Base-by-base conservation (phyloP, 2,888 invertebrate species). In the Muschampia plurimacula region DNA sequence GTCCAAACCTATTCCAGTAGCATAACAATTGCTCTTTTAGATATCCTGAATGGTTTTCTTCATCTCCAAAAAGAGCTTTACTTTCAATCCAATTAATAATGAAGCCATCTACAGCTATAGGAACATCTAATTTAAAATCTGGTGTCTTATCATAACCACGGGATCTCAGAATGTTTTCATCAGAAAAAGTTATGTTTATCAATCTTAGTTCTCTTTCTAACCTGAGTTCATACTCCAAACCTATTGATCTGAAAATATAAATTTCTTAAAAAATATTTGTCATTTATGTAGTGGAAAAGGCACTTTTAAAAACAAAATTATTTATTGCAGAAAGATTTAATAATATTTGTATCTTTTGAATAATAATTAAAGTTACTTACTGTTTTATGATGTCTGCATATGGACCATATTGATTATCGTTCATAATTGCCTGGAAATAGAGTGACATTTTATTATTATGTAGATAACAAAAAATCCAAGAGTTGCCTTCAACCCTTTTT, bases 11-110 rank as follows among this genome's bases (percentile, higher is more conserved):
- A 87, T 98, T 99, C 96, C 97, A 97, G 83, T 99, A 99, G 86
- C 98, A 97, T 78, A 96, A 95, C 81, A 97, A 96, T 86, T 99
- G 99, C 78, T 98, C 97, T 81, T 96, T 96, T 69, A 97, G 95
- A 88, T 98, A 98, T 12, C 95, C 96, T 62, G 96, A 95, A 89
- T 99, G 99, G 71, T 96, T 96, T 80, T 96, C 96, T 77, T 96
- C 95, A 90, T 98, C 98, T 3, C 98, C 99, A 95, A 99, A 99
- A n/a, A 97, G 95, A 0, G 99, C 99, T 92, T 99, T 99, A 81
- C 99, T 98, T 90, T 99, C 99, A 74, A 99, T 98, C 99, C 99
- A 99, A 87, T 98, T 98, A 0, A 99, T 95, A 39, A 99, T 96
- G 81, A 96, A 96, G 2, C 97, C 98, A 87, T 98, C 97, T 36